Conservation (phyloP, 2,113 vertebrate species). For the Terrapene triunguis region DNA sequence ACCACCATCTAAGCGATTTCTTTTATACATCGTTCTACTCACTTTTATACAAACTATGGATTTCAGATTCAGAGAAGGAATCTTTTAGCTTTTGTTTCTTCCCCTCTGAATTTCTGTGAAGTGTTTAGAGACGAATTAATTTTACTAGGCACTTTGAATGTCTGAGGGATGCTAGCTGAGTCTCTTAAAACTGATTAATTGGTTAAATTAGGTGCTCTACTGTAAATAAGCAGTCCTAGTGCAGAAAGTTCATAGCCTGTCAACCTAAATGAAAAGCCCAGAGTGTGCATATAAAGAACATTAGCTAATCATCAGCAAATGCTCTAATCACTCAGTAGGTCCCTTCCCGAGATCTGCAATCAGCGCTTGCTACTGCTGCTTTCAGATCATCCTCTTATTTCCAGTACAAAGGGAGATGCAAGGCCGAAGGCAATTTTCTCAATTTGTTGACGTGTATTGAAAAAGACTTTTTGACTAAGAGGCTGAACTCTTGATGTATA, state of each 20-base stretch:
- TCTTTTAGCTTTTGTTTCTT: background rate
- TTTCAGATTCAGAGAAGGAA: background rate
- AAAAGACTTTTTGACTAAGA: background rate
- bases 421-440: slow-evolving; percentile 18
- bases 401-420: background rate
- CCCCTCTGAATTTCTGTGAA: background rate
- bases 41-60: background rate
- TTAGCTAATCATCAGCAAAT: slow-evolving; percentile 53
- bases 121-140: background rate
- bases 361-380: background rate
- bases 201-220: background rate
- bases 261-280: slow-evolving; percentile 56
- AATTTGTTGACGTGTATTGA: background rate
- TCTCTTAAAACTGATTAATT: slow-evolving; percentile 62
- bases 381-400: background rate
- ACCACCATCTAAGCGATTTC: background rate
- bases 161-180: slow-evolving; percentile 26
- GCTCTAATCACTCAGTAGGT: slow-evolving; percentile 32
- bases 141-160: background rate
- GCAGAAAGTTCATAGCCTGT: slow-evolving; percentile 40
- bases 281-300: slow-evolving; percentile 33
- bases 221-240: slow-evolving; percentile 50
- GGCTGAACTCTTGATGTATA: background rate
- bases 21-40: background rate
- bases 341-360: slow-evolving; percentile 13